Conservation (phyloP, 2,888 invertebrate species). For the Rhingia rostrata region DNA sequence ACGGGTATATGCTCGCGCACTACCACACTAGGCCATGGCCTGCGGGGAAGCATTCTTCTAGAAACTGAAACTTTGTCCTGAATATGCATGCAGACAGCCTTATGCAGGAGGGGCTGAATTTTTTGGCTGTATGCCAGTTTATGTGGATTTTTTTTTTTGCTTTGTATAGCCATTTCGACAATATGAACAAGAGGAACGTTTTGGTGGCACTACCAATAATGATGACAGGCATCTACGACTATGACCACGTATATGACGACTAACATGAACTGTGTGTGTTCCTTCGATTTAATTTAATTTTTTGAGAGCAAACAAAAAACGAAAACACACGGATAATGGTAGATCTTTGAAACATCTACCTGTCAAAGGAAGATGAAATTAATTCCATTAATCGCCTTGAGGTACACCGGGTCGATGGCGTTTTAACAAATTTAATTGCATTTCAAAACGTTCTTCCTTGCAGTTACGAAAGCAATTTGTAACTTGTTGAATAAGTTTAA, state of each 20-base stretch:
- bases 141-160: slow-evolving; percentile 3
- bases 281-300: slow-evolving; percentile 24
- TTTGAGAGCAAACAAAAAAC: slow-evolving; percentile 3
- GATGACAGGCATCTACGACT: slow-evolving; percentile 24
- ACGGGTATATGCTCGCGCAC: slow-evolving; percentile 12
- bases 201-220: slow-evolving; percentile 19
- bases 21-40: slow-evolving; percentile 59
- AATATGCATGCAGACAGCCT: slow-evolving; percentile 25
- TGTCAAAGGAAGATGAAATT: slow-evolving; percentile 58
- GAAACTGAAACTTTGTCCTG: slow-evolving; percentile 70
- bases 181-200: slow-evolving; percentile 41
- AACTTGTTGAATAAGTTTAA: no score
- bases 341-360: slow-evolving; percentile 26
- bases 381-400: slow-evolving; percentile 45
- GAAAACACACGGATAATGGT: slow-evolving; percentile 12
- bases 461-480: no score
- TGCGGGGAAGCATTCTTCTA: slow-evolving; percentile 58
- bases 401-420: slow-evolving; percentile 11
- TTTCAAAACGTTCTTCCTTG: no score
- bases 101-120: slow-evolving; percentile 31
- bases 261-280: slow-evolving; percentile 41
- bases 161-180: slow-evolving; percentile 39
- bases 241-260: not conserved
- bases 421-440: no score
- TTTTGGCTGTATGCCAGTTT: slow-evolving; percentile 66